Evolutionary conservation across 2,888 invertebrate species (phyloP).

Genomic region (Synanthedon myopaeformis): DNA sequence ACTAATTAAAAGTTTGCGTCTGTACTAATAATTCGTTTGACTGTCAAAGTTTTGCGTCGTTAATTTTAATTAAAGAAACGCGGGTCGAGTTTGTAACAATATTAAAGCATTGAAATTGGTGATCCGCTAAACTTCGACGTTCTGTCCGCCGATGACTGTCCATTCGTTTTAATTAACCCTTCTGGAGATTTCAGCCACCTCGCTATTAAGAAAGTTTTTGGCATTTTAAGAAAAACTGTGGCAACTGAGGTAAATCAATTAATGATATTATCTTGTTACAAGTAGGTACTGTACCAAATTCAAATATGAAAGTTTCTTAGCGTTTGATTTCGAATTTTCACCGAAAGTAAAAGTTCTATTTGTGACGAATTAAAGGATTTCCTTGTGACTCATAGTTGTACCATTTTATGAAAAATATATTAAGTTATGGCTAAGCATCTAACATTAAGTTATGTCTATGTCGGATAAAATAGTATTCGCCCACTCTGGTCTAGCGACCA

Average conservation of each 20-base stretch:
- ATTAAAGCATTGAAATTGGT: conserved; percentile 69
- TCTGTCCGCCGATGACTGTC: conserved; percentile 57
- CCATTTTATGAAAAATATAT: no score
- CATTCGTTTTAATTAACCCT: conserved; percentile 68
- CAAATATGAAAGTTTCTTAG: no score
- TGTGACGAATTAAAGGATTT: no score
- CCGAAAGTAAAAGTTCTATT: no score
- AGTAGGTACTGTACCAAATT: background rate
- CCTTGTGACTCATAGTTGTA: no score
- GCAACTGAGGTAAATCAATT: conserved; percentile 48
- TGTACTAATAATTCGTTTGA: conserved; percentile 70
- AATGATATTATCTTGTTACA: conserved; percentile 25
- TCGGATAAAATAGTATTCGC: no score
- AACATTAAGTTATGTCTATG: no score
- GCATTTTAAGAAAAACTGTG: conserved; percentile 28
- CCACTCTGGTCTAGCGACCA: no score
- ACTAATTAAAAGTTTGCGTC: conserved; percentile 69
- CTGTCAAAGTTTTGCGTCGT: conserved; percentile 69
- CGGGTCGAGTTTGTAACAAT: conserved; percentile 63
- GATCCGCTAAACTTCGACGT: conserved; percentile 68
- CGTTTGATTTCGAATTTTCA: no score
- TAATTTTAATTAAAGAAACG: conserved; percentile 71
- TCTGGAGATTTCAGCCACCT: conserved; percentile 44
- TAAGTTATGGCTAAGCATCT: no score
- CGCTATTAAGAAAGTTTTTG: conserved; percentile 42